Base-by-base conservation (phyloP, 2,888 invertebrate species). In the Peribatodes rhomboidaria region DNA sequence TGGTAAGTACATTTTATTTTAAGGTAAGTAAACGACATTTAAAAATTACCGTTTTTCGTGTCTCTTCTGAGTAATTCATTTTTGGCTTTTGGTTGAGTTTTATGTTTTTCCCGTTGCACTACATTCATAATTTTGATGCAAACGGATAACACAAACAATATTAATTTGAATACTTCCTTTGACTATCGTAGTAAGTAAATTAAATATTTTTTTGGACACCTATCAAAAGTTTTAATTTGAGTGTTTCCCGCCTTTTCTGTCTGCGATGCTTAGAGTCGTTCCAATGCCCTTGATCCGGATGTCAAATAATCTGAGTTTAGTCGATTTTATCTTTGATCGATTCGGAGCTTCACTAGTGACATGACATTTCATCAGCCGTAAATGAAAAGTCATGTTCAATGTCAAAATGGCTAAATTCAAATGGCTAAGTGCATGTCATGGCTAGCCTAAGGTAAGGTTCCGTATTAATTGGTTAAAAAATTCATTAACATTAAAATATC, bases 31-130 rank as follows among this genome's bases (percentile, higher is more conserved):
- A 4, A 37, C 3, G 6, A n/a, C 13, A n/a, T 37, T 13, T 42
- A 10, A 9, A 3, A 41, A 10, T 1, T 78, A 90, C 92, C 90
- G 37, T 84, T 41, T 9, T 84, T 78, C 9, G 76, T 71, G 71
- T 90, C 87, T 80, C 82, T 89, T 71, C 80, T 82, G 1, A 92
- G 81, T 22, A 92, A 78, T 35, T 87, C 84, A 71, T 86, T 83
- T 74, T 80, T 87, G 8, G 61, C 65, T 74, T 77, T 85, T 13
- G 74, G 35, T 42, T 70, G 65, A 27, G 63, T 69, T 78, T 85
- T 87, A 0, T 16, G 70, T 41, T 83, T 87, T 69, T 87, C 87
- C 72, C 87, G 77, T 71, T 86, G 77, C 3, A 91, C 87, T 2
- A 92, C 92, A 74, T 92, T 92, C 92, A 92, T 92, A 71, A 68